Percentiles rank a stretch among this genome's conserved stretches.
Conservation (phyloP, 2,113 vertebrate species). For the Apus apus region DNA sequence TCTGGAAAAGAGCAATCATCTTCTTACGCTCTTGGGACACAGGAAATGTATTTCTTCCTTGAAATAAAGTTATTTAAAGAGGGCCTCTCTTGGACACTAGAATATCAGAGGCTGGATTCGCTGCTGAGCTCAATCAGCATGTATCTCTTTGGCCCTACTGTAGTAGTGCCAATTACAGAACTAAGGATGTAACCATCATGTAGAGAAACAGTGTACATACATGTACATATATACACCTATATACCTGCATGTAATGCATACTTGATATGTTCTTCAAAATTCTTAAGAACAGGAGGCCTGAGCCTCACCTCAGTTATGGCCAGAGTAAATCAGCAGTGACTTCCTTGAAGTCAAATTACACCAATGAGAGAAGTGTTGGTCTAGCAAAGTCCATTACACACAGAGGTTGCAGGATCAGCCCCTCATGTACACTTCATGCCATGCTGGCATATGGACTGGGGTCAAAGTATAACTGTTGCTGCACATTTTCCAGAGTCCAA, state of each 20-base stretch:
- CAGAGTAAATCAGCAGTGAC: not conserved
- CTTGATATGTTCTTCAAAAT: not conserved
- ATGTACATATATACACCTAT: not conserved
- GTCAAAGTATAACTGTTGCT: constrained; percentile 75
- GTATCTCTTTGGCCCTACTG: not conserved
- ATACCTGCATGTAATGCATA: not conserved
- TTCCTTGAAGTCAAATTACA: not conserved
- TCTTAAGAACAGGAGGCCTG: not conserved
- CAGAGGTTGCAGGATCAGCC: not conserved
- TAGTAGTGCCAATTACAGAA: not conserved
- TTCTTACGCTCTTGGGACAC: not conserved
- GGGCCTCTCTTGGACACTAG: not conserved
- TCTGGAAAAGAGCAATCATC: not conserved
- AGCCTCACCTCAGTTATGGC: not conserved
- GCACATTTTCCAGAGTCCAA: constrained; percentile 72
- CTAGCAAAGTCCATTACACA: constrained; percentile 36
- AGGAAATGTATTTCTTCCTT: not conserved
- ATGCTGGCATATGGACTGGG: constrained; percentile 54
- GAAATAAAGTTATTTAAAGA: not conserved
- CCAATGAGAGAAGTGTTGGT: not conserved
- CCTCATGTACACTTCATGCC: not conserved
- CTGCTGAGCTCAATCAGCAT: not conserved
- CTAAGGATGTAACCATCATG: not conserved
- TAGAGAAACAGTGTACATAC: not conserved
- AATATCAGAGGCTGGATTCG: not conserved